Evolutionary conservation across 1,140 invertebrate genomes (phyloP).

Genomic region (Drosophila trapezifrons): DNA sequence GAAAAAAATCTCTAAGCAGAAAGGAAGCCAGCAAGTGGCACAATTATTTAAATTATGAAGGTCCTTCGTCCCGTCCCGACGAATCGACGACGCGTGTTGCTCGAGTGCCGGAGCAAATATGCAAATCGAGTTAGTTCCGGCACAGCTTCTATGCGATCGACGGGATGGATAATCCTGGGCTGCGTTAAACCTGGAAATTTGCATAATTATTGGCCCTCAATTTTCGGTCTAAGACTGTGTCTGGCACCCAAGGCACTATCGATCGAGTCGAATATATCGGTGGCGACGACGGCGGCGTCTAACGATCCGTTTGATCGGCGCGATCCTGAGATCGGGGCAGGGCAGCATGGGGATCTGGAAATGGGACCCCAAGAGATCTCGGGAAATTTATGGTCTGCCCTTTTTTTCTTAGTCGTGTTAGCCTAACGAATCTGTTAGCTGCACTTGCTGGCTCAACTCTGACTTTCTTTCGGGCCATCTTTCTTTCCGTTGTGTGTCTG

Average conservation of each 20-base stretch:
- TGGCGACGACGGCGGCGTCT: slow-evolving; percentile 67
- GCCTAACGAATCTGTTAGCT: slow-evolving; percentile 43
- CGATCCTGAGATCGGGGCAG: slow-evolving; percentile 28
- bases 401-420: slow-evolving; percentile 37
- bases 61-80: slow-evolving; percentile 40
- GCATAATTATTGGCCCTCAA: slow-evolving; percentile 76
- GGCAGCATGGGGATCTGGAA: background rate
- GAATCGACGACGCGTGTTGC: slow-evolving; percentile 67
- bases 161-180: slow-evolving; percentile 66
- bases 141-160: slow-evolving; percentile 70
- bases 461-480: slow-evolving; percentile 33
- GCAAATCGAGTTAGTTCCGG: slow-evolving; percentile 78
- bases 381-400: slow-evolving; percentile 67
- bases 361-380: slow-evolving; percentile 32
- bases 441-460: slow-evolving; percentile 44
- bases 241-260: slow-evolving; percentile 57
- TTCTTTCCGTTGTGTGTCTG: slow-evolving; percentile 25
- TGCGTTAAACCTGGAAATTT: slow-evolving; percentile 58
- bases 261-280: slow-evolving; percentile 36
- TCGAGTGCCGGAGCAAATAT: slow-evolving; percentile 65
- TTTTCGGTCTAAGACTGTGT: slow-evolving; percentile 46
- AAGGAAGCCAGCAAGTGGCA: slow-evolving; percentile 81
- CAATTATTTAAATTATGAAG: slow-evolving; percentile 83
- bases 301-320: slow-evolving; percentile 73
- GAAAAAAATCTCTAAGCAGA: slow-evolving; percentile 75